A percentile compares a stretch with the other conserved stretches of the same genome.
phyloP scores from a whole-genome alignment of 2,113 vertebrate genomes.

The Vidua macroura region DNA sequence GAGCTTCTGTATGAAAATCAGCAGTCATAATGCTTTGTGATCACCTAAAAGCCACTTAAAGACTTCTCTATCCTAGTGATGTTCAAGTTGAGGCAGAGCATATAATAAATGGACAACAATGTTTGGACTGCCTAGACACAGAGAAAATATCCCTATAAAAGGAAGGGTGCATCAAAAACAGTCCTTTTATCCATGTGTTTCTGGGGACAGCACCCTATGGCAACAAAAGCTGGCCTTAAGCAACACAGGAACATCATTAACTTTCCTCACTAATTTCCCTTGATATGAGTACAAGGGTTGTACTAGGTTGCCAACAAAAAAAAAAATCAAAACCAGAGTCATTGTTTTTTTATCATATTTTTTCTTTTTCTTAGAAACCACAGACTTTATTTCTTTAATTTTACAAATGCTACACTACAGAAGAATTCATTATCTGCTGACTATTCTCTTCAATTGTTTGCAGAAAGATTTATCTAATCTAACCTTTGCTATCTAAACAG shows the following conservation, averaged over 20 bases:
- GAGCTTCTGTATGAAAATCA: neutral
- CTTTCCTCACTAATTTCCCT: neutral
- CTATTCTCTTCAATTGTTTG: neutral
- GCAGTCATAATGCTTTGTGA: neutral
- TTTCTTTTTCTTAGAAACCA: neutral
- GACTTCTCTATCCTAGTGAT: neutral
- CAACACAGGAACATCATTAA: neutral
- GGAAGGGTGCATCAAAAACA: neutral
- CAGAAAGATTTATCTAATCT: neutral
- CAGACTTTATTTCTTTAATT: neutral
- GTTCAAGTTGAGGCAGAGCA: neutral
- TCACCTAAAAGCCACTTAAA: neutral
- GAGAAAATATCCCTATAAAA: neutral
- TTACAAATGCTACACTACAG: neutral
- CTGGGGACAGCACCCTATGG: neutral
- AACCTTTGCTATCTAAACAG: neutral
- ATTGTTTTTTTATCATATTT: neutral
- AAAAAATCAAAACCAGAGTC: neutral
- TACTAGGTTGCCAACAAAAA: neutral
- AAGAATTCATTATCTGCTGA: neutral
- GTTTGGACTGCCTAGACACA: neutral
- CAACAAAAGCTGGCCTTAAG: neutral
- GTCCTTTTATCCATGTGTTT: neutral
- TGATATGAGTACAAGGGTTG: neutral
- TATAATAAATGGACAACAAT: neutral